These are phyloP conservation scores for Lordiphosa fenestrarum DNA, from an alignment of 2,888 invertebrate genomes.

Conservation along the genomic window DNA sequence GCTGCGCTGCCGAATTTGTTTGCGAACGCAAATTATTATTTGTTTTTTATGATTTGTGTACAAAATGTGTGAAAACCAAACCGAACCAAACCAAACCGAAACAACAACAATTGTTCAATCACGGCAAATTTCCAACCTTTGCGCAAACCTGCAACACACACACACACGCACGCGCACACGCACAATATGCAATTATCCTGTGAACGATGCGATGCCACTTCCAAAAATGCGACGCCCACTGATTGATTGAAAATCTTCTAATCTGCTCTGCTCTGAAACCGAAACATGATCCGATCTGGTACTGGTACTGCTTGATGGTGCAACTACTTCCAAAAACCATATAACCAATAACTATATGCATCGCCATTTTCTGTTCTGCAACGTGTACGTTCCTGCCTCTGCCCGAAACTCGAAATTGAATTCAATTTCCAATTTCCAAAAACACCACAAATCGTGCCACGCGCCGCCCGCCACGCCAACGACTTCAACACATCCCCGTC, in stretches of 20 bases:
- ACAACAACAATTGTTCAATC: conserved; percentile 12
- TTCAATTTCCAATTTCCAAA: conserved; percentile 32
- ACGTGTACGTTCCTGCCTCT: conserved; percentile 72
- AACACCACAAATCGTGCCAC: conserved; percentile 38
- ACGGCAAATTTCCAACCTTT: conserved; percentile 10
- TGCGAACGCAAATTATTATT: conserved; percentile 13
- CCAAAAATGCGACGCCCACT: conserved; percentile 61
- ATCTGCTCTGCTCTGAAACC: conserved; percentile 71
- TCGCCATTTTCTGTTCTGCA: conserved; percentile 63
- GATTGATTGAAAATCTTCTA: conserved; percentile 65
- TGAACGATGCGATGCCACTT: conserved; percentile 59
- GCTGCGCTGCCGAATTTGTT: conserved; percentile 16
- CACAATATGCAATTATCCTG: conserved; percentile 27
- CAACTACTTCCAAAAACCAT: conserved; percentile 52
- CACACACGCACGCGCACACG: conserved; percentile 43
- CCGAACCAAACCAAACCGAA: conserved; percentile 5
- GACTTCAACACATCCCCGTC: conserved; percentile 65
- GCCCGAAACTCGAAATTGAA: conserved; percentile 45
- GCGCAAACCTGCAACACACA: conserved; percentile 40
- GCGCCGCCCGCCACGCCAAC: conserved; percentile 63
- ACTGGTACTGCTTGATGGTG: conserved; percentile 71
- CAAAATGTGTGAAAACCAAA: background rate
- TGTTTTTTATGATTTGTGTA: background rate
- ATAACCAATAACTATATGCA: conserved; percentile 12
- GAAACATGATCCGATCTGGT: conserved; percentile 68